Evolutionary conservation across 1,140 invertebrate species (phyloP).

Genomic region (Pollicipes pollicipes): DNA sequence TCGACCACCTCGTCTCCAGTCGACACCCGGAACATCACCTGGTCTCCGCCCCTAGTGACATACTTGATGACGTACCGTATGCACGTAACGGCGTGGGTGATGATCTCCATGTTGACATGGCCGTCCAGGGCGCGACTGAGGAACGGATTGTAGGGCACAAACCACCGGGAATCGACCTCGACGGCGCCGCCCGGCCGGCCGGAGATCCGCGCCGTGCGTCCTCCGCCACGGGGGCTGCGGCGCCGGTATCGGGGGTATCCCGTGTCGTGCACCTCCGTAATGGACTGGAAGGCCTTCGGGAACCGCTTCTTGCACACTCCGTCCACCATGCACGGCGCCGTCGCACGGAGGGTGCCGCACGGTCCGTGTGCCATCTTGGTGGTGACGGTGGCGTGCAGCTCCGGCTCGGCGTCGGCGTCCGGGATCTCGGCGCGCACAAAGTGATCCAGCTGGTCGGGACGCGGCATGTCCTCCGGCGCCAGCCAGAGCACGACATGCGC

Average conservation of each 20-base stretch:
- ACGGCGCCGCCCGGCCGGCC: no score
- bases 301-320: neutral
- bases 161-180: no score
- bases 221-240: neutral
- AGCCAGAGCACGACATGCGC: constrained; percentile 24
- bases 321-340: no score
- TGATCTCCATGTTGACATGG: no score
- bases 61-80: no score
- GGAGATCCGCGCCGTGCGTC: no score
- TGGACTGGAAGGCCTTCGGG: constrained; percentile 19
- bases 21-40: no score
- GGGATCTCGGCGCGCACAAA: constrained; percentile 21
- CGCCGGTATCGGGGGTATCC: neutral
- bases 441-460: constrained; percentile 20
- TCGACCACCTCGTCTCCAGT: no score
- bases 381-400: constrained; percentile 16
- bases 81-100: no score
- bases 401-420: constrained; percentile 17
- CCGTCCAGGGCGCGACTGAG: constrained; percentile 13
- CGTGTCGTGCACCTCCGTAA: no score
- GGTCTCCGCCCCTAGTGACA: no score
- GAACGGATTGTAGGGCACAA: constrained; percentile 16
- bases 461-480: constrained; percentile 13
- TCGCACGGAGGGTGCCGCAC: no score
- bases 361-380: constrained; percentile 23